Percentiles rank a stretch among this genome's conserved stretches.
phyloP scores from a whole-genome alignment of 1,140 invertebrate genomes.

The Andrena cerasifolii region DNA sequence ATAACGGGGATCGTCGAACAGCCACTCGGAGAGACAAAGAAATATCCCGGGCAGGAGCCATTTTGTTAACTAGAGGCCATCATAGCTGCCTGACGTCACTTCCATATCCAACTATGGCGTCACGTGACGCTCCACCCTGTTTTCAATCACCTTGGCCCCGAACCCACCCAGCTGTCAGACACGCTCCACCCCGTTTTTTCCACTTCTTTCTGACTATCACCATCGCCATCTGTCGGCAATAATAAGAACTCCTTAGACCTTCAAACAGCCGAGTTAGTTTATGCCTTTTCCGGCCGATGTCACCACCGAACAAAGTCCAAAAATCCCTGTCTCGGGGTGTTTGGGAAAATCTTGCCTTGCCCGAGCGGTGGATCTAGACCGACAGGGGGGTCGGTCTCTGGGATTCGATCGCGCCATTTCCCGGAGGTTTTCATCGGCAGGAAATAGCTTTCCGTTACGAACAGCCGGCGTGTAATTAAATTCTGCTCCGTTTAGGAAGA shows the following conservation, averaged over 20 bases:
- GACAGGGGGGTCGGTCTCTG: too few species aligned
- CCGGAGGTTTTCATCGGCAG: neutral
- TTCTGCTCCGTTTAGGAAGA: too few species aligned
- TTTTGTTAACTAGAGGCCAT: slow-evolving; percentile 82
- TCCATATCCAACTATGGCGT: slow-evolving; percentile 81
- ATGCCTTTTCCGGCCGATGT: slow-evolving; percentile 71
- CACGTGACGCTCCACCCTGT: slow-evolving; percentile 83
- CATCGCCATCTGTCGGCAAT: slow-evolving; percentile 79
- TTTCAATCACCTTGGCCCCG: slow-evolving; percentile 82
- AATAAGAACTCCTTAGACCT: slow-evolving; percentile 70
- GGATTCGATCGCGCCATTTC: neutral
- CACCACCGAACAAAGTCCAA: slow-evolving; percentile 68
- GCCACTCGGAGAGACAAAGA: slow-evolving; percentile 64
- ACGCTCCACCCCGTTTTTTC: slow-evolving; percentile 83
- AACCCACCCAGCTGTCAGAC: slow-evolving; percentile 83
- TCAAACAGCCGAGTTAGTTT: slow-evolving; percentile 65
- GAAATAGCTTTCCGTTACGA: neutral
- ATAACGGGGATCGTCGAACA: neutral
- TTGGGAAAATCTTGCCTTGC: neutral
- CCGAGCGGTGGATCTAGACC: neutral
- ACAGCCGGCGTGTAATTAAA: slow-evolving; percentile 6
- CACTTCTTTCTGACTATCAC: slow-evolving; percentile 76
- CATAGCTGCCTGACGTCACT: slow-evolving; percentile 80
- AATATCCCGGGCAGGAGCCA: slow-evolving; percentile 72
- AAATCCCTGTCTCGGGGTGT: neutral